phyloP scores from a whole-genome alignment of 2,113 vertebrate species.

The Lethenteron camtschaticum region DNA sequence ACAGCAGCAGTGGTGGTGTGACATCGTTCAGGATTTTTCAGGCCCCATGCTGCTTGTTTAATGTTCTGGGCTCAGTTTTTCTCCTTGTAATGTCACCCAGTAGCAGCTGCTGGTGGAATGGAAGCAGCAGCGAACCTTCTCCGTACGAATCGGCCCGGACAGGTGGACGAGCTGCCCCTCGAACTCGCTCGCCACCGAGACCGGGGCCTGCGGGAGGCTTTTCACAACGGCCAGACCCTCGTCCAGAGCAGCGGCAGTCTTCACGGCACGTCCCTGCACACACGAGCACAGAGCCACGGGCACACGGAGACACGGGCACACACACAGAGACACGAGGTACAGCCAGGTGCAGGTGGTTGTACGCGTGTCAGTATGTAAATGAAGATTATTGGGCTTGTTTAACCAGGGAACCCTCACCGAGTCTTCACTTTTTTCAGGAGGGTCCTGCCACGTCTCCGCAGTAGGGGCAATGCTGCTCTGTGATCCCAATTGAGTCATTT shows the following conservation, averaged over 20 bases:
- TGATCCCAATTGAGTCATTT: no score
- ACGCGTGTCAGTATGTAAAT: not conserved
- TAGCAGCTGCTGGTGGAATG: not conserved
- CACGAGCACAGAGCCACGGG: not conserved
- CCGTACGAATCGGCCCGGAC: constrained; percentile 34
- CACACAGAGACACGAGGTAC: not conserved
- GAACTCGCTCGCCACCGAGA: constrained; percentile 33
- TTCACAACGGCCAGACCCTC: constrained; percentile 61
- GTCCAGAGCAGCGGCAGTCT: constrained; percentile 37
- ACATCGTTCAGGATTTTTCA: no score
- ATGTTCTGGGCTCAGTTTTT: not conserved
- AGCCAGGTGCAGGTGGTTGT: not conserved
- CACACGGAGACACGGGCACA: constrained; percentile 8
- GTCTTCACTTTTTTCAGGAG: no score
- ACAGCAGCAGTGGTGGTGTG: no score
- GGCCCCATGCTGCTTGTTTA: not conserved
- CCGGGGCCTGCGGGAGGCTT: constrained; percentile 23
- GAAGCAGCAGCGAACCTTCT: constrained; percentile 29
- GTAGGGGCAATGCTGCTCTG: no score
- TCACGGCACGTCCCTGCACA: constrained; percentile 48
- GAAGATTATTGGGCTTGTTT: not conserved
- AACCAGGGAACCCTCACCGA: no score
- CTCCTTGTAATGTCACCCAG: not conserved
- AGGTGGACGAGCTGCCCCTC: constrained; percentile 53
- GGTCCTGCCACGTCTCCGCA: no score